Evolutionary conservation across 1,140 invertebrate genomes (phyloP).

Genomic region (Rhagoletis pomonella): DNA sequence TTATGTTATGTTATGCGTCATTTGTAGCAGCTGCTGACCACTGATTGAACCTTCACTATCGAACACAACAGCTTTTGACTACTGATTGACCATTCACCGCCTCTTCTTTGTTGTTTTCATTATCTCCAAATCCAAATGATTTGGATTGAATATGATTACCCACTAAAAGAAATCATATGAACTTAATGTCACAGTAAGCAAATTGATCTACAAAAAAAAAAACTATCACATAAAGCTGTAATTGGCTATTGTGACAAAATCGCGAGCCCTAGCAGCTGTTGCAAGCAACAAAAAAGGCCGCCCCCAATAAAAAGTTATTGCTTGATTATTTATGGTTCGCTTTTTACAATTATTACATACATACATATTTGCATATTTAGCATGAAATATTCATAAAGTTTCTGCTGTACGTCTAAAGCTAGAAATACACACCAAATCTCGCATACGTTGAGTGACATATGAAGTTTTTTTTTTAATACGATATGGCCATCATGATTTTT

Average conservation of each 20-base stretch:
- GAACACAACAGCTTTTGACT: too few relatives aligned
- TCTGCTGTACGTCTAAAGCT: neutral
- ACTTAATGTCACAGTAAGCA: neutral
- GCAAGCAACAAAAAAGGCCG: neutral
- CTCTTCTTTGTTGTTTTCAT: neutral
- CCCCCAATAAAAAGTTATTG: neutral
- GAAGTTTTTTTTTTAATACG: too few relatives aligned
- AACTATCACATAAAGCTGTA: neutral
- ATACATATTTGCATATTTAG: neutral
- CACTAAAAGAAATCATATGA: neutral
- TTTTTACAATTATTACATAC: neutral
- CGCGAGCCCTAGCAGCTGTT: neutral
- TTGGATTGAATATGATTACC: conserved; percentile 15
- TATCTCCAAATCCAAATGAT: conserved; percentile 4
- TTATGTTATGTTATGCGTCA: too few relatives aligned
- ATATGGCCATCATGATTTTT: too few relatives aligned
- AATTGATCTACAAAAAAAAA: neutral
- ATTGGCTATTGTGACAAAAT: neutral
- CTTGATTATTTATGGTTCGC: neutral
- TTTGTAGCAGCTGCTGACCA: too few relatives aligned
- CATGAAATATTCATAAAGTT: conserved; percentile 23
- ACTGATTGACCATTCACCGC: too few relatives aligned
- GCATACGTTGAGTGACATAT: neutral
- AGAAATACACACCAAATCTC: neutral
- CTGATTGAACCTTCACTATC: too few relatives aligned